These are phyloP conservation scores for Dryadula phaetusa DNA, from an alignment of 2,888 invertebrate species.

Conservation along the genomic window DNA sequence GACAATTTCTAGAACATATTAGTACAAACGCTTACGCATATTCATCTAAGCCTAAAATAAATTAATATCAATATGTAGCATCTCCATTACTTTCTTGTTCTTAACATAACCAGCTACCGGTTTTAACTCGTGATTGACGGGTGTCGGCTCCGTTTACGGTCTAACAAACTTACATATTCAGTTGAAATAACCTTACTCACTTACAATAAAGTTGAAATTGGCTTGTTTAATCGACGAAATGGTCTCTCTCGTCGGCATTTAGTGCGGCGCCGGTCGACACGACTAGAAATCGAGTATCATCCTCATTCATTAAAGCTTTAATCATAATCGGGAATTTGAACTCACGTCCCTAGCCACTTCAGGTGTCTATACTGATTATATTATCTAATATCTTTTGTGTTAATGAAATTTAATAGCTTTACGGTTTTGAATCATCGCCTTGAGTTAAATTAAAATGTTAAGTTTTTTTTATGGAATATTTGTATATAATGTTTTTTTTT, in stretches of 20 bases:
- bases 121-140: constrained; percentile 83
- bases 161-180: constrained; percentile 56
- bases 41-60: not conserved
- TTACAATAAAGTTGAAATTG: constrained; percentile 51
- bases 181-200: constrained; percentile 42
- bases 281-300: constrained; percentile 81
- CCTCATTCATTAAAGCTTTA: constrained; percentile 80
- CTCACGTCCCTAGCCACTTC: constrained; percentile 37
- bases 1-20: no score
- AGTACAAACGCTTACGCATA: no score
- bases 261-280: constrained; percentile 78
- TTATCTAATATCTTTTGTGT: constrained; percentile 28
- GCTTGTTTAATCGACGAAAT: constrained; percentile 35
- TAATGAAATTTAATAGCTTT: constrained; percentile 39
- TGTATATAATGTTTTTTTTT: no score
- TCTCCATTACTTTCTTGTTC: constrained; percentile 77
- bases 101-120: constrained; percentile 80
- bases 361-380: constrained; percentile 37
- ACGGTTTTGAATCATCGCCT: constrained; percentile 17
- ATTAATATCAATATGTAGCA: constrained; percentile 40
- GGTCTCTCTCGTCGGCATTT: constrained; percentile 61
- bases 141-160: constrained; percentile 79
- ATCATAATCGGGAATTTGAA: constrained; percentile 74
- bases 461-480: no score
- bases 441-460: constrained; percentile 20